Evolutionary conservation across 2,888 invertebrate species (phyloP), one percentile per base, ranked within the genome.

Genomic region (Teinopalpus imperialis): DNA sequence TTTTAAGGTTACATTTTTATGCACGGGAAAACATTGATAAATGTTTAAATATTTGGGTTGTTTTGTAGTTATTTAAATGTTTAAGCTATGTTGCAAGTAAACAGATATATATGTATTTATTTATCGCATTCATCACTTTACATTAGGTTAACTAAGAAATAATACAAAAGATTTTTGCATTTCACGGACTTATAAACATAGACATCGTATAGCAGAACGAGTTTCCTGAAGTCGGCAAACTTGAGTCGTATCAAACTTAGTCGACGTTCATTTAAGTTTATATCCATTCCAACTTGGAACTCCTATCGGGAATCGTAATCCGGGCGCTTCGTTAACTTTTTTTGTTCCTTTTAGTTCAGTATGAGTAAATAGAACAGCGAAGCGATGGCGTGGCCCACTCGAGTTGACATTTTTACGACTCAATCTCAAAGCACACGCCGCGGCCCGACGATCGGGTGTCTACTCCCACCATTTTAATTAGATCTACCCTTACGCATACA

Each of bases 381-480:
- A 81, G 73, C 73, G 74, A 82, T 77, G 69, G 77, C 71, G 59
- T 66, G 70, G 75, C 66, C 72, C 73, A 80, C 80, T 81, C 72
- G 76, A 79, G 62, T 69, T 75, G 88, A 87, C 86, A 66, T 88
- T 87, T 87, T 88, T 88, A 88, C 85, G 86, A 85, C 86, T 86
- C 85, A 83, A 88, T 88, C 80, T 75, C 69, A 70, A 82, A 78
- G 74, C 82, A 72, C 67, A 73, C 72, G 73, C 72, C 75, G 79
- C 66, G 69, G 66, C 71, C 65, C 65, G 61, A 62, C 69, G 69
- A 74, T 72, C 76, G 74, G 64, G 65, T 73, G 63, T 69, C 66
- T 66, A 63, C 61, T 69, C 61, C 54, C 59, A 72, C 87, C 80
- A 80, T 59, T 69, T 70, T 74, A 74, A 66, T 69, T 58, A 70